Evolutionary conservation across 1,140 invertebrate species (phyloP).

Genomic region (Apocrypta bakeri): DNA sequence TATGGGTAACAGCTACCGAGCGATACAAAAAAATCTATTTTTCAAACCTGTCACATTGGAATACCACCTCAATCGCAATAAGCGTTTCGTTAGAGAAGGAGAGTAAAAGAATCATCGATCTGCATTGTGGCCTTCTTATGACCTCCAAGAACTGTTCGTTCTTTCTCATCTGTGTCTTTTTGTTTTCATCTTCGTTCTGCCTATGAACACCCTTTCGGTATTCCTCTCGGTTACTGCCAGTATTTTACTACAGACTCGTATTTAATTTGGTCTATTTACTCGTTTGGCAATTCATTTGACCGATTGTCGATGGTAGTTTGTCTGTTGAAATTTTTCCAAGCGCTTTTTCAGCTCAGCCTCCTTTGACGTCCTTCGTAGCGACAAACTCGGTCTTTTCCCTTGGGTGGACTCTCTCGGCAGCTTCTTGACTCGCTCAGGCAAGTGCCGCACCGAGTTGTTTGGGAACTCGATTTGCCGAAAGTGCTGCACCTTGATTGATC

Average conservation of each 20-base stretch:
- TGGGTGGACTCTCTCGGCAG: background rate
- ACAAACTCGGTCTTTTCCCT: background rate
- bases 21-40: too few species aligned
- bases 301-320: background rate
- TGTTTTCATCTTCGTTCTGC: background rate
- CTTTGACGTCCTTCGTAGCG: background rate
- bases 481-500: background rate
- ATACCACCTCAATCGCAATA: too few species aligned
- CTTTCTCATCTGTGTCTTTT: background rate
- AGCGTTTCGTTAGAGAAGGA: too few species aligned
- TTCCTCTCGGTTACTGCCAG: background rate
- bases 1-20: too few species aligned
- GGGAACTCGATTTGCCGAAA: background rate
- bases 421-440: background rate
- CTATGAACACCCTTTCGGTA: background rate
- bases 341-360: background rate
- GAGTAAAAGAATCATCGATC: too few species aligned
- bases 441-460: background rate
- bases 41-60: too few species aligned
- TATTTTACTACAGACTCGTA: background rate
- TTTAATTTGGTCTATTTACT: slow-evolving; percentile 30
- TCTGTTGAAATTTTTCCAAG: slow-evolving; percentile 6
- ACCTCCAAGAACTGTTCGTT: background rate
- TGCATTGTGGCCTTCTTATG: background rate
- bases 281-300: background rate